A percentile compares a stretch with the other conserved stretches of the same genome.
Conservation (phyloP, 2,797 vertebrate species). For the Mus minutoides region DNA sequence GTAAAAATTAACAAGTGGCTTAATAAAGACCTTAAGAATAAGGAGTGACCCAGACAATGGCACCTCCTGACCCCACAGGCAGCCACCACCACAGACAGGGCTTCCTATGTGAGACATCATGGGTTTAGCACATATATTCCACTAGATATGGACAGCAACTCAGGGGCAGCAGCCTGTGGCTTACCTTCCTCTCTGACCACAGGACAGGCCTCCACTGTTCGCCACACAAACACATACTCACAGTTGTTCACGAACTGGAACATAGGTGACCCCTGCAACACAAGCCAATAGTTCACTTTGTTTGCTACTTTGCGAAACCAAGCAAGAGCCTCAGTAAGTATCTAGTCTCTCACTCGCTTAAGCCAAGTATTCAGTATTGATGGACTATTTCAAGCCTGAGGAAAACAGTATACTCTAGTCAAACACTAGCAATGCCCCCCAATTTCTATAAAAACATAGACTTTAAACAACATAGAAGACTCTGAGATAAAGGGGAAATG, state of each 20-base stretch:
- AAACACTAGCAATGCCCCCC: background rate
- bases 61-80: accelerated
- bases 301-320: background rate
- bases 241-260: constrained; percentile 92
- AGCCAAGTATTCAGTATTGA: accelerated
- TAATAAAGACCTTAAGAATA: background rate
- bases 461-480: background rate
- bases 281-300: background rate
- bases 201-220: constrained; percentile 95
- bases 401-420: background rate
- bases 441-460: background rate
- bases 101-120: background rate
- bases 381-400: background rate
- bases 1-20: background rate
- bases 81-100: background rate
- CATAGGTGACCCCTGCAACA: constrained; percentile 91
- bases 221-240: constrained; percentile 96
- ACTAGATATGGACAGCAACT: no score
- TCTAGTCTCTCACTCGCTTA: background rate
- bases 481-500: accelerated
- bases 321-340: background rate
- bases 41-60: background rate
- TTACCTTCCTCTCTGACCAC: constrained; percentile 89
- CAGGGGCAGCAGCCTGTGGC: background rate
- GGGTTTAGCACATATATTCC: accelerated